These are phyloP conservation scores for Thymelicus acteon DNA, from an alignment of 2,888 invertebrate genomes.

Conservation along the genomic window DNA sequence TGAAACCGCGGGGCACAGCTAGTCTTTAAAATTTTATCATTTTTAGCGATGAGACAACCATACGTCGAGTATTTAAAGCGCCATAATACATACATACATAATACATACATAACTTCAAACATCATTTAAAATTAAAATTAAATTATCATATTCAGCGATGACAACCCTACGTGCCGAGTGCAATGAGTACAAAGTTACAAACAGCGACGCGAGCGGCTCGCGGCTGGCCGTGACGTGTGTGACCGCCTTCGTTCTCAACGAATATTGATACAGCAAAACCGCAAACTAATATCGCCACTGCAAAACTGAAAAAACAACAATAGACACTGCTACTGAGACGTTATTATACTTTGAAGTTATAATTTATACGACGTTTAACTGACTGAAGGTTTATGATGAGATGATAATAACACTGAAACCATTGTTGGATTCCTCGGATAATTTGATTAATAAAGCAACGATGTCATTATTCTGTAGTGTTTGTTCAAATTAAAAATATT, in stretches of 20 bases:
- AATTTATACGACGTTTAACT: background rate
- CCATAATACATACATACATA: too few relatives aligned
- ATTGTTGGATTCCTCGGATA: too few relatives aligned
- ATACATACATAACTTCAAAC: too few relatives aligned
- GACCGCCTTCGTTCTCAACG: conserved; percentile 58
- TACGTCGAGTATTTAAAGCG: too few relatives aligned
- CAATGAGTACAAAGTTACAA: conserved; percentile 24
- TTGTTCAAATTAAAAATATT: too few relatives aligned
- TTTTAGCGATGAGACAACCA: conserved; percentile 1
- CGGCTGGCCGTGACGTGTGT: conserved; percentile 55
- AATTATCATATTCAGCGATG: too few relatives aligned
- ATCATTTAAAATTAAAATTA: too few relatives aligned
- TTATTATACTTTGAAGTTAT: background rate
- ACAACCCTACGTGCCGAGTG: background rate
- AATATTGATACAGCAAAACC: conserved; percentile 32
- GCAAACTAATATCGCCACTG: conserved; percentile 29
- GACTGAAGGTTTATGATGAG: background rate
- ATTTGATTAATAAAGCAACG: too few relatives aligned
- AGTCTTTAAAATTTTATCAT: background rate
- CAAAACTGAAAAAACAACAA: conserved; percentile 14
- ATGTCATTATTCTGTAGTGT: too few relatives aligned
- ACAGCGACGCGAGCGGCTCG: conserved; percentile 21
- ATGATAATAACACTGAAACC: too few relatives aligned
- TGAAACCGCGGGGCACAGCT: too few relatives aligned
- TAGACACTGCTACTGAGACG: background rate